Base-by-base conservation (phyloP, 2,888 invertebrate genomes). In the Bruchidius siliquastri region DNA sequence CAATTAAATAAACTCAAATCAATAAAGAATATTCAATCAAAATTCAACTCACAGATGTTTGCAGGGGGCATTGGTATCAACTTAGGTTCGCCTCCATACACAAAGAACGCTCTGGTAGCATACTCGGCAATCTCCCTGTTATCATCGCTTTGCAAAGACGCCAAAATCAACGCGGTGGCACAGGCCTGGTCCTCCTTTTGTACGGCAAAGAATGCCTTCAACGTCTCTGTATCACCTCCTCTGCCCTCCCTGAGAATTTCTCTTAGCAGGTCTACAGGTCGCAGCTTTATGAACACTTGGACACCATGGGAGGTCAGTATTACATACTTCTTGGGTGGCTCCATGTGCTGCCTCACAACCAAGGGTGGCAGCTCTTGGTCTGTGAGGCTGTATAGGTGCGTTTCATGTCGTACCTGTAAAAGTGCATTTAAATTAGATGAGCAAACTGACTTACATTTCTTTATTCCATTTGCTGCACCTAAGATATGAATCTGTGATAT, bases 81-180 rank as follows among this genome's bases (percentile, higher is more conserved):
- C 74, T 82, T 85, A 0, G 92, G 89, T 82, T 96, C 96, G 0
- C 95, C 95, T 22, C 98, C 98, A 84, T 96, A 97, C 77, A 96
- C 87, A 87, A 97, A 95, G 87, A 97, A 96, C 0, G 97, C 96
- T 80, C 96, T 91, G 0, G 96, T 93, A 0, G 98, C 97, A 93
- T 95, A 94, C 82, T 96, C 94, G 71, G 93, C 91, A 0, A 94
- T 88, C 76, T 95, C 92, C 18, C 89, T 88, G 80, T 92, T 92
- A 74, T 90, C 89, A 22, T 82, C 82, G 71, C 83, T 83, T 26
- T 88, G 90, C 72, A 94, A 91, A 75, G 96, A 96, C 0, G 97
- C 96, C 74, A 98, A 86, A 79, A 95, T 91, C 69, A 98, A 88
- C 73, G 95, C 94, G 68, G 95, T 96, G 0, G 95, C 95, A 85